Evolutionary conservation across 2,888 invertebrate genomes (phyloP).

Genomic region (Noctuana brunneofusca): DNA sequence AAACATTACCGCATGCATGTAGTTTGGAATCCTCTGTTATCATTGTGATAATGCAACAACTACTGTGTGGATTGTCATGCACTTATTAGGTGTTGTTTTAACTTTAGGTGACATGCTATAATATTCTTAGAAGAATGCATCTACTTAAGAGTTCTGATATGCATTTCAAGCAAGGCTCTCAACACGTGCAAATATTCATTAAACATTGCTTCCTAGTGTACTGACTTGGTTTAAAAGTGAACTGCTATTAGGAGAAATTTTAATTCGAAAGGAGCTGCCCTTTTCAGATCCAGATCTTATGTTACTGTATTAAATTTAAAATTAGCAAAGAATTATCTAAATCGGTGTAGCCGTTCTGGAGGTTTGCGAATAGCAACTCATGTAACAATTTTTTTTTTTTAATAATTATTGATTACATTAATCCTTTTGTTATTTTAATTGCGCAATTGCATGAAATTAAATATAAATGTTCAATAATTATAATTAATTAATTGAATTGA

Average conservation of each 20-base stretch:
- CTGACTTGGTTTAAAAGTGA: not conserved
- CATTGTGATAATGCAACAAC: slow-evolving; percentile 24
- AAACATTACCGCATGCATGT: slow-evolving; percentile 18
- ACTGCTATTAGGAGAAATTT: too few relatives aligned
- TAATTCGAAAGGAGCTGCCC: too few relatives aligned
- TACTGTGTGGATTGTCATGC: slow-evolving; percentile 16
- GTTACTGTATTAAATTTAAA: not conserved
- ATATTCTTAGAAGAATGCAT: slow-evolving; percentile 47
- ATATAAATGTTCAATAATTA: not conserved
- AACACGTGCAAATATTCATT: slow-evolving; percentile 50
- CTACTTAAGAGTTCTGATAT: slow-evolving; percentile 46
- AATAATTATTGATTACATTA: not conserved
- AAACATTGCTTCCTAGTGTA: slow-evolving; percentile 37
- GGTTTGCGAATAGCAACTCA: too few relatives aligned
- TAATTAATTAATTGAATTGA: slow-evolving; percentile 3
- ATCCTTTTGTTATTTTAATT: not conserved
- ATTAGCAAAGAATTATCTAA: too few relatives aligned
- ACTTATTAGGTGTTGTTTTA: slow-evolving; percentile 50
- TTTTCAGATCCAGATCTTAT: too few relatives aligned
- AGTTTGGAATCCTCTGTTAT: slow-evolving; percentile 34
- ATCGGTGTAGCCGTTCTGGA: too few relatives aligned
- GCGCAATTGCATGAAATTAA: not conserved
- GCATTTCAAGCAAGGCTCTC: slow-evolving; percentile 47
- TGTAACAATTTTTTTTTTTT: too few relatives aligned
- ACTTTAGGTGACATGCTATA: slow-evolving; percentile 50